A percentile compares a stretch with the other conserved stretches of the same genome.
Conservation (phyloP, 92 coral and sea anemone genomes). For the Meandrina meandrites region DNA sequence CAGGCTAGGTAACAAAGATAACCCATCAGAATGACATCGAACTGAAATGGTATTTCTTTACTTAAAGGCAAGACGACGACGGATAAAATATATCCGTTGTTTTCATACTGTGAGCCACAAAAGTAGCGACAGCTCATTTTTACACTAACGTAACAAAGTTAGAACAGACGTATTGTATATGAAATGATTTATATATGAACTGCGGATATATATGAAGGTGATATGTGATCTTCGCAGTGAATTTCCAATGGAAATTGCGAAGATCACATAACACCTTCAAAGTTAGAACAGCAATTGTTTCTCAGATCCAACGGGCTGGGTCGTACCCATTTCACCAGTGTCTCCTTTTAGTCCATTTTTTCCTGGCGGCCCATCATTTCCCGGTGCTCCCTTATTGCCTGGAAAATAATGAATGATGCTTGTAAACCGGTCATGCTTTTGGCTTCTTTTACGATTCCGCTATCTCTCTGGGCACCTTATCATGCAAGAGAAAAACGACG, state of each 20-base stretch:
- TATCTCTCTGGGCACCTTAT: background rate
- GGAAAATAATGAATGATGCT: background rate
- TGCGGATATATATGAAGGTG: too few species aligned
- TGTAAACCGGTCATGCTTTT: background rate
- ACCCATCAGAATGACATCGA: background rate
- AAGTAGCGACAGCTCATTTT: background rate
- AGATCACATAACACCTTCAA: too few species aligned
- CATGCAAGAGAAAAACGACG: background rate
- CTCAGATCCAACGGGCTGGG: background rate
- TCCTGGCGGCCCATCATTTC: slow-evolving; percentile 18
- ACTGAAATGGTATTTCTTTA: too few species aligned
- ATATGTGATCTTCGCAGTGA: too few species aligned
- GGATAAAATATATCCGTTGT: background rate
- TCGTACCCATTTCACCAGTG: slow-evolving; percentile 31
- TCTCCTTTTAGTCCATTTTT: slow-evolving; percentile 47
- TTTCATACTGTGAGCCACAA: background rate
- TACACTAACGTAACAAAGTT: too few species aligned
- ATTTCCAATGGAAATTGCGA: too few species aligned
- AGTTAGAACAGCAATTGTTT: too few species aligned
- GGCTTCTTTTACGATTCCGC: background rate
- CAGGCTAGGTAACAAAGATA: too few species aligned
- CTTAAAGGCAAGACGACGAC: background rate
- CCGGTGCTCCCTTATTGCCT: slow-evolving; percentile 44
- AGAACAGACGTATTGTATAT: too few species aligned
- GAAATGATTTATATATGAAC: too few species aligned